Evolutionary conservation across 2,888 invertebrate genomes (phyloP), one percentile per base, ranked within the genome.

Genomic region (Polylopha cassiicola): DNA sequence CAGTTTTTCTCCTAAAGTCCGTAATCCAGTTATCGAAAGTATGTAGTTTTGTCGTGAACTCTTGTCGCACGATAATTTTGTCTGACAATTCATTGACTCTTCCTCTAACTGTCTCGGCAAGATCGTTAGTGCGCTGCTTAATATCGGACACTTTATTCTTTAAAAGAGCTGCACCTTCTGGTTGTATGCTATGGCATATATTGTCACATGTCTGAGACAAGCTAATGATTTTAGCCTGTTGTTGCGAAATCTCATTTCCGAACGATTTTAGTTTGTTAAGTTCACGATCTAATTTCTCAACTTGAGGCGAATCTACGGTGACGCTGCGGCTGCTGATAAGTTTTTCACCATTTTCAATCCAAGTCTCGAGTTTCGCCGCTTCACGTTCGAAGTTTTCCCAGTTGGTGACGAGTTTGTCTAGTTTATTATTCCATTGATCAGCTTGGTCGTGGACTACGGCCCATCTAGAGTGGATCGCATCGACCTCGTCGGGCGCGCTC

Each of bases 311-410:
- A 49, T 90, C 90, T 0, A 91, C 68, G 18, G 90, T 88, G 4
- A 89, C 65, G 2, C 87, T 87, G 43, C 89, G 87, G 43, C 87
- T 86, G 7, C 86, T 78, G 4, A 91, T 73, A 2, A 86, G 61
- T 61, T 89, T 89, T 61, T 92, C 91, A 0, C 90, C 91, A 46
- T 88, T 87, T 52, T 87, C 80, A 43, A 92, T 87, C 96, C 96
- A 97, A 3, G 89, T 81, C 60, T 93, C 91, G 29, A 97, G 81
- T 63, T 93, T 91, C 11, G 89, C 89, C 0, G 92, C 89, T 53
- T 94, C 93, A 2, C 86, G 86, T 65, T 95, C 94, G 59, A 96
- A 94, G 34, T 91, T 90, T 48, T 91, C 89, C 96, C 95, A 96
- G 51, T 91, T 91, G 3, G 85, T 81, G 0, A 94, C 91, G 1